Conservation (phyloP, 1,140 invertebrate genomes). For the Spodoptera frugiperda region DNA sequence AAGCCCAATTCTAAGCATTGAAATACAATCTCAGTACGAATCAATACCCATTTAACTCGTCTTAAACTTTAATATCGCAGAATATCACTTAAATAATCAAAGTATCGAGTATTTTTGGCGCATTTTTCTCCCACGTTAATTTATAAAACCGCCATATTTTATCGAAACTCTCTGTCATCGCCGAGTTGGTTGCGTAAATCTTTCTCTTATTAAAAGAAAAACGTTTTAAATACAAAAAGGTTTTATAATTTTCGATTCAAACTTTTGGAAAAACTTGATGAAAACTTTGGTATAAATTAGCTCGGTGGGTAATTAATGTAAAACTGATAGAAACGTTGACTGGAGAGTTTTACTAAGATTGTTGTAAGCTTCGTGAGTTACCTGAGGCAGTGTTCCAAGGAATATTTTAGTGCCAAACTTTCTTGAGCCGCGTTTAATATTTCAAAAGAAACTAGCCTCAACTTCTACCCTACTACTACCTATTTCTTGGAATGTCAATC, state of each 20-base stretch:
- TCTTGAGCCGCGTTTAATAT: not conserved
- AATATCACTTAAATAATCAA: too few species aligned
- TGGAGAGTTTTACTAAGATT: not conserved
- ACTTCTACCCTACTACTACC: not conserved
- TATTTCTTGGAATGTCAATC: not conserved
- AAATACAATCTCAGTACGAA: too few species aligned
- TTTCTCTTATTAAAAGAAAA: too few species aligned
- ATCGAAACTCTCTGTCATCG: too few species aligned
- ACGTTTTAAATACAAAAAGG: slow-evolving; percentile 2
- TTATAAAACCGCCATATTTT: too few species aligned
- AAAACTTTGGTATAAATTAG: slow-evolving; percentile 1
- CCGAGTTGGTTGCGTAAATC: too few species aligned
- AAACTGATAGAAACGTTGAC: slow-evolving; percentile 9
- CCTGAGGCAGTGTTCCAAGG: not conserved
- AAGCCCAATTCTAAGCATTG: too few species aligned
- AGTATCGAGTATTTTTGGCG: too few species aligned
- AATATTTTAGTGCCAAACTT: not conserved
- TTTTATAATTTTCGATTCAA: not conserved
- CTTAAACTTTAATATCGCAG: too few species aligned
- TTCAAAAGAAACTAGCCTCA: not conserved
- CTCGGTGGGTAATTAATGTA: not conserved
- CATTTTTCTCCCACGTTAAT: too few species aligned
- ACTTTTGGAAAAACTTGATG: not conserved
- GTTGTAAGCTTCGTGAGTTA: not conserved
- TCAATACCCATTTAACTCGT: too few species aligned